phyloP scores from a whole-genome alignment of 37 sponge, comb jelly and placozoan genomes.

The Ephydatia muelleri region DNA sequence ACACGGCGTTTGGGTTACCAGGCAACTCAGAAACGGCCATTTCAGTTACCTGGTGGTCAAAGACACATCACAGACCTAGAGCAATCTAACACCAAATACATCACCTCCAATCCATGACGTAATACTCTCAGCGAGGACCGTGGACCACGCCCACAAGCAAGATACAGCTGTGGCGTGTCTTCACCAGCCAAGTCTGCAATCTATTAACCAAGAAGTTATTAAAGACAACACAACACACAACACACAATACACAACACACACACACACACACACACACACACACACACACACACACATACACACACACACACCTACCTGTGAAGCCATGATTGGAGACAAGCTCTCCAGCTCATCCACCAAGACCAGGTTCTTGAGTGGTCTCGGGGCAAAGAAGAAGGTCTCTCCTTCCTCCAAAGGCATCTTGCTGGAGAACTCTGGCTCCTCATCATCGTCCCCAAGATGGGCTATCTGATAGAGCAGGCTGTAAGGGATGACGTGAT shows the following conservation, averaged over 20 bases:
- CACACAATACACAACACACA: background rate
- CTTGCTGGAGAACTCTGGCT: constrained; percentile 92
- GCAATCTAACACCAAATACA: background rate
- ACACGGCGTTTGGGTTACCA: constrained; percentile 97
- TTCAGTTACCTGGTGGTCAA: constrained; percentile 78
- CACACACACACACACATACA: constrained; percentile 6
- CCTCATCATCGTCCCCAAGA: constrained; percentile 96
- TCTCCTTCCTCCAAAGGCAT: constrained; percentile 95
- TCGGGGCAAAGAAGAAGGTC: constrained; percentile 95
- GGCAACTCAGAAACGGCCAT: constrained; percentile 99
- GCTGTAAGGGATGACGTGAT: constrained; percentile 21
- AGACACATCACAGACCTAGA: background rate
- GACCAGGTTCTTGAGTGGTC: constrained; percentile 91
- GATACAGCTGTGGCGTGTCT: constrained; percentile 98
- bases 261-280: constrained; percentile 30
- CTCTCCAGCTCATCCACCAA: constrained; percentile 94
- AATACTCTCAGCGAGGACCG: constrained; percentile 94
- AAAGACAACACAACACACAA: background rate
- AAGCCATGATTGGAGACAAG: constrained; percentile 85
- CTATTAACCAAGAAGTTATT: constrained; percentile 23
- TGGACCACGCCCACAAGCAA: constrained; percentile 98
- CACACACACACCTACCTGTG: constrained; percentile 52
- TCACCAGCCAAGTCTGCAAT: constrained; percentile 93
- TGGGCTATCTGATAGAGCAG: constrained; percentile 84
- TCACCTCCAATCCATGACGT: constrained; percentile 92